A percentile compares a stretch with the other conserved stretches of the same genome.
These are phyloP conservation scores for Deilephila porcellus DNA, from an alignment of 2,888 invertebrate species.

Conservation along the genomic window DNA sequence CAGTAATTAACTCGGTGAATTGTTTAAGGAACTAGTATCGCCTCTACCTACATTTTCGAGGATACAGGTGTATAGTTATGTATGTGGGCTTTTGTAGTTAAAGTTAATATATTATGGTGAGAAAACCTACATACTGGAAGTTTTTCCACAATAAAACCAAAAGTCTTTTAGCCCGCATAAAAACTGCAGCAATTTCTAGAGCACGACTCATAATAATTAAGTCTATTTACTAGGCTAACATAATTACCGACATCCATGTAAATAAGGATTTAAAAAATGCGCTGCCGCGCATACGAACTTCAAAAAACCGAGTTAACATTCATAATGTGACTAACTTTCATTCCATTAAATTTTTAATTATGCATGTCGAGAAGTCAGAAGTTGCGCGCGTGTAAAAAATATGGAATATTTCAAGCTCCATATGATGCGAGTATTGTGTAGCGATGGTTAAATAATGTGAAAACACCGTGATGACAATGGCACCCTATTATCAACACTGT, in stretches of 20 bases:
- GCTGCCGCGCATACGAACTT: neutral
- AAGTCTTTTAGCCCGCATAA: too few species aligned
- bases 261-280: neutral
- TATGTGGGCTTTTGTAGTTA: too few species aligned
- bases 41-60: too few species aligned
- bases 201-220: too few species aligned
- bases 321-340: conserved; percentile 8
- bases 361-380: conserved; percentile 4
- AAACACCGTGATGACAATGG: conserved; percentile 46
- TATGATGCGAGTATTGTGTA: neutral
- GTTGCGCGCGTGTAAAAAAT: conserved; percentile 9
- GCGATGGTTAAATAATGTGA: conserved; percentile 41
- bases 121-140: too few species aligned
- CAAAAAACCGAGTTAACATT: neutral
- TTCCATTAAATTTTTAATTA: conserved; percentile 14
- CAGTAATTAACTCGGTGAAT: too few species aligned
- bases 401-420: conserved; percentile 26
- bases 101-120: too few species aligned
- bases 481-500: conserved; percentile 39
- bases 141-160: too few species aligned
- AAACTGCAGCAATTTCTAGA: too few species aligned
- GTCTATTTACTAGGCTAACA: too few species aligned
- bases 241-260: neutral
- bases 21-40: too few species aligned
- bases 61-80: too few species aligned